These are phyloP conservation scores for Lepidostoma basale DNA, from an alignment of 1,140 invertebrate species.

Conservation along the genomic window DNA sequence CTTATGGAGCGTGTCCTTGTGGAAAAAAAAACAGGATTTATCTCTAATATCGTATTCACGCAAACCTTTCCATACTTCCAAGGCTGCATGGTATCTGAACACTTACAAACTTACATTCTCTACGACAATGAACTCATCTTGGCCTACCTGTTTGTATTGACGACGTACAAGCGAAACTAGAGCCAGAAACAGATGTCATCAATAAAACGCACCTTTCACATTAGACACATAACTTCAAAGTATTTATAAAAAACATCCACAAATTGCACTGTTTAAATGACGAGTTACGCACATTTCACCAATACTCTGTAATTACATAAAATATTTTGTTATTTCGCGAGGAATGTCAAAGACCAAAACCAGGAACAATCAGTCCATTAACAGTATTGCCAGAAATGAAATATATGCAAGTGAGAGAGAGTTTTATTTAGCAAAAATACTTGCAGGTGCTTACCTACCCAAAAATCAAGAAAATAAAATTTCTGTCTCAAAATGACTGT, in stretches of 20 bases:
- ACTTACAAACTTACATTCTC: constrained; percentile 12
- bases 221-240: constrained; percentile 17
- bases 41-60: background rate
- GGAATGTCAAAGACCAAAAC: constrained; percentile 37
- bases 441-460: no score
- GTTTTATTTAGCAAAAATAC: no score
- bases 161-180: constrained; percentile 34
- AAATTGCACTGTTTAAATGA: constrained; percentile 7
- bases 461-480: no score
- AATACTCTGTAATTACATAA: constrained; percentile 8
- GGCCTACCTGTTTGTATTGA: constrained; percentile 38
- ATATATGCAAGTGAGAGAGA: no score
- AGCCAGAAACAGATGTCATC: constrained; percentile 38
- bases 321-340: constrained; percentile 33
- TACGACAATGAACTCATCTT: constrained; percentile 22
- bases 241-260: background rate
- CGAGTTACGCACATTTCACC: constrained; percentile 16
- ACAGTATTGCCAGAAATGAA: constrained; percentile 4
- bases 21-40: constrained; percentile 2
- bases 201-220: constrained; percentile 37
- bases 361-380: constrained; percentile 28
- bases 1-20: constrained; percentile 14
- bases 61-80: background rate
- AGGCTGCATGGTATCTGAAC: constrained; percentile 4
- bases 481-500: no score